A percentile compares a stretch with the other conserved stretches of the same genome.
These are phyloP conservation scores for Cervus canadensis DNA, from an alignment of 2,113 vertebrate species.

Conservation along the genomic window DNA sequence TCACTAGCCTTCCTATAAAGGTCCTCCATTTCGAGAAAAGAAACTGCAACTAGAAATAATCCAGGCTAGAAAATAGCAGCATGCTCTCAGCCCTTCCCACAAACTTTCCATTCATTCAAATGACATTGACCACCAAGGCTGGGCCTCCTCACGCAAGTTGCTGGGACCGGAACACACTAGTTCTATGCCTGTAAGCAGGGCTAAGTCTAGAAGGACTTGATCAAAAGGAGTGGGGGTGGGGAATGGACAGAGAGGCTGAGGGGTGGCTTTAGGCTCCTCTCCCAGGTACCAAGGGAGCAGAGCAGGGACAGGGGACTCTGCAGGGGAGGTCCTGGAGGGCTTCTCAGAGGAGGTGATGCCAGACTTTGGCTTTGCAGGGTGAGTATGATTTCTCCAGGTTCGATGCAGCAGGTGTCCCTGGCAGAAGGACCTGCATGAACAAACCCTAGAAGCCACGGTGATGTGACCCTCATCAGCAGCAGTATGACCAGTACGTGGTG, in stretches of 20 bases:
- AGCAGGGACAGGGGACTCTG: not conserved
- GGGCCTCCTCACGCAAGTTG: not conserved
- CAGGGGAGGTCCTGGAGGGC: not conserved
- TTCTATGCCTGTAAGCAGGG: not conserved
- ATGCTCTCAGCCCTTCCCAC: no score
- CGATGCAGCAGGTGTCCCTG: not conserved
- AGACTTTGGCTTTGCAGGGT: not conserved
- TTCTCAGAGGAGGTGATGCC: not conserved
- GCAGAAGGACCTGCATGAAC: fast-evolving
- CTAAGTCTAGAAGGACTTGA: no score
- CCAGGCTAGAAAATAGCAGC: fast-evolving
- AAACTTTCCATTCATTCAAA: not conserved
- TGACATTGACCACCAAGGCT: not conserved
- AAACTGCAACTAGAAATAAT: not conserved
- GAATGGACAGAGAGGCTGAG: fast-evolving
- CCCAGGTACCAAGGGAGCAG: fast-evolving
- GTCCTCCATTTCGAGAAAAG: not conserved
- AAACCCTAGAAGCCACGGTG: fast-evolving
- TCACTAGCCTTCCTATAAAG: not conserved
- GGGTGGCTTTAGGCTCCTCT: not conserved
- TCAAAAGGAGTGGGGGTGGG: no score
- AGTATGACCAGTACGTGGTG: fast-evolving
- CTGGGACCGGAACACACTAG: no score
- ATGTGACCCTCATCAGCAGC: fast-evolving
- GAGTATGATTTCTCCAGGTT: not conserved